Base-by-base conservation (phyloP, 2,888 invertebrate species). In the Gastrophysa polygoni region DNA sequence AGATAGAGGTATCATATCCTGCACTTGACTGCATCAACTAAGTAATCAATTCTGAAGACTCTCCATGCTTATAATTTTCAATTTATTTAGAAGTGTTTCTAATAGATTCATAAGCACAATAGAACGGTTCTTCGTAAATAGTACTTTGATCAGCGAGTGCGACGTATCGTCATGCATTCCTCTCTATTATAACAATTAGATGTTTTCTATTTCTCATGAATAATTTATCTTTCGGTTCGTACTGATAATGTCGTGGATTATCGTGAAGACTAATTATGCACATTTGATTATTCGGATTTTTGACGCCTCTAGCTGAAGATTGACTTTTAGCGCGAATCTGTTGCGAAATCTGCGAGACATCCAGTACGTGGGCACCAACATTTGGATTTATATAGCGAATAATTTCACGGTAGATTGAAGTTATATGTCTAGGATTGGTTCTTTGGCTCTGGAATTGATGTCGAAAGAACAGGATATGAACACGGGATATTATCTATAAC, bases 1-100 rank as follows among this genome's bases (percentile, higher is more conserved):
- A n/a, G n/a, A n/a, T n/a, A n/a, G n/a, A n/a, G n/a, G n/a, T n/a
- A n/a, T n/a, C n/a, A n/a, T n/a, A n/a, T n/a, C n/a, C n/a, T n/a
- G n/a, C n/a, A n/a, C n/a, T n/a, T n/a, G n/a, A 32, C 32, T 11
- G 14, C 2, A 32, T 32, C 8, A 32, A 32, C 29, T n/a, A 24
- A 24, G 3, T 24, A 24, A 24, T 24, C 24, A 24, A 24, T 7
- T 24, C 56, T 61, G 57, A 47, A 50, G 61, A 51, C 46, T 17
- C 38, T 14, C 46, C 57, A 61, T 57, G 61, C 34, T 61, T 52
- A 61, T 57, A 29, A 34, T 49, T 34, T 47, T 58, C 48, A 48
- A 60, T 51, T 58, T 32, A 62, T 24, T 43, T 49, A 28, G 48
- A 54, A 58, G 55, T 52, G 47, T 48, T 34, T 54, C 29, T 54